Evolutionary conservation across 2,797 vertebrate species (phyloP).

Genomic region (Choloepus didactylus): DNA sequence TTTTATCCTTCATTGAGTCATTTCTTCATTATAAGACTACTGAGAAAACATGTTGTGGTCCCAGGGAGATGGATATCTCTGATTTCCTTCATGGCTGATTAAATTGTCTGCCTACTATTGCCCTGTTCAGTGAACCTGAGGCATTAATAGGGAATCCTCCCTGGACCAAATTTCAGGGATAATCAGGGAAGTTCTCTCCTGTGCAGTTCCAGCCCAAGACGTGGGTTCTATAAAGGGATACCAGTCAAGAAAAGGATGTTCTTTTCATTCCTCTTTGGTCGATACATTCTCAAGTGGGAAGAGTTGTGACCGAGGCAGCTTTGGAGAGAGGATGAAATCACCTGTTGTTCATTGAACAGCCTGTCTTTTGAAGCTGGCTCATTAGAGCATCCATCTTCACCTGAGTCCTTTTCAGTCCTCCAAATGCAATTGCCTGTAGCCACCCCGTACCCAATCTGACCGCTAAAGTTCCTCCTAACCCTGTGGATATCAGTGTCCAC

Average conservation of each 20-base stretch:
- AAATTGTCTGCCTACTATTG: background rate
- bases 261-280: background rate
- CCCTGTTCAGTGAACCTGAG: background rate
- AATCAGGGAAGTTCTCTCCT: background rate
- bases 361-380: constrained; percentile 33
- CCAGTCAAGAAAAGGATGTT: background rate
- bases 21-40: constrained; percentile 5
- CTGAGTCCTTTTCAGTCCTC: background rate
- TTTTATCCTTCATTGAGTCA: background rate
- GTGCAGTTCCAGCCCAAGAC: background rate
- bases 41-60: background rate
- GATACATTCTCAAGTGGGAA: background rate
- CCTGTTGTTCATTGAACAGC: background rate
- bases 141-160: background rate
- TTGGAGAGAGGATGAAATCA: background rate
- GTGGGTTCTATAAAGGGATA: background rate
- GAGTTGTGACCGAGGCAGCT: background rate
- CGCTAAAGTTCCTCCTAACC: background rate
- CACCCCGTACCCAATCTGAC: background rate
- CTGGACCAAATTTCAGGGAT: background rate
- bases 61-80: background rate
- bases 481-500: background rate
- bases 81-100: background rate
- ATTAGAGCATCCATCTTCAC: constrained; percentile 22
- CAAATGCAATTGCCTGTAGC: background rate